Evolutionary conservation across 2,113 vertebrate species (phyloP).

Genomic region (zebrafish (Danio rerio)): DNA sequence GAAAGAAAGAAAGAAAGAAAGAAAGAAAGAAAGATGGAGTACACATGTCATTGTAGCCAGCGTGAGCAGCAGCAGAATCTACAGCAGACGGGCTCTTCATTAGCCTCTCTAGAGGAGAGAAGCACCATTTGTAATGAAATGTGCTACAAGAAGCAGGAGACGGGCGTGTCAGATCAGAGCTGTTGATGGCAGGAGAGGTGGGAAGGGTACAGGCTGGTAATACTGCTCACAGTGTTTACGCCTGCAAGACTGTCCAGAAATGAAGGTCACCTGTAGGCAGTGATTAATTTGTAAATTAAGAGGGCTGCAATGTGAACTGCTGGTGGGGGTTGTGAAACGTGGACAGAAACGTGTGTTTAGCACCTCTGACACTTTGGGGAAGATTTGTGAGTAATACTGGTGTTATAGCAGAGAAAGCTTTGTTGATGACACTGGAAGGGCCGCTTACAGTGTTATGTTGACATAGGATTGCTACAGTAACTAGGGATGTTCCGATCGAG

Average conservation of each 20-base stretch:
- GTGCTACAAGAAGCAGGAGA: background rate
- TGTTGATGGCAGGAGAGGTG: background rate
- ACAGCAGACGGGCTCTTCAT: conserved; percentile 38
- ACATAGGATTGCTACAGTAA: background rate
- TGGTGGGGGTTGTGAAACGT: background rate
- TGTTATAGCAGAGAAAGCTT: background rate
- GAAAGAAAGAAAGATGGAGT: background rate
- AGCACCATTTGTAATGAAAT: conserved; percentile 8
- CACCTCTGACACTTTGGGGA: background rate
- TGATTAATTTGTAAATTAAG: conserved; percentile 14
- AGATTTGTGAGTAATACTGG: background rate
- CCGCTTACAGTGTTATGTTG: background rate
- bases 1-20: background rate
- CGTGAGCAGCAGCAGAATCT: background rate
- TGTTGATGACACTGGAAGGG: background rate
- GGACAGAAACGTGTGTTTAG: background rate
- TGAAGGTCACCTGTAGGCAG: conserved; percentile 3
- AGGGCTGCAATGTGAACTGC: background rate
- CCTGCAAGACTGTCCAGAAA: background rate
- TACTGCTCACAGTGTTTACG: conserved; percentile 4
- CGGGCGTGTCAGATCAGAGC: conserved; percentile 1
- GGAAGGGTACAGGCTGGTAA: background rate
- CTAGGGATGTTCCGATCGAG: too few species aligned
- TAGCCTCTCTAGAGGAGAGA: conserved; percentile 17
- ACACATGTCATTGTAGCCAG: conserved; percentile 4